A percentile compares a stretch with the other conserved stretches of the same genome.
These are phyloP conservation scores for Eupeodes luniger DNA, from an alignment of 2,888 invertebrate genomes.

Conservation along the genomic window DNA sequence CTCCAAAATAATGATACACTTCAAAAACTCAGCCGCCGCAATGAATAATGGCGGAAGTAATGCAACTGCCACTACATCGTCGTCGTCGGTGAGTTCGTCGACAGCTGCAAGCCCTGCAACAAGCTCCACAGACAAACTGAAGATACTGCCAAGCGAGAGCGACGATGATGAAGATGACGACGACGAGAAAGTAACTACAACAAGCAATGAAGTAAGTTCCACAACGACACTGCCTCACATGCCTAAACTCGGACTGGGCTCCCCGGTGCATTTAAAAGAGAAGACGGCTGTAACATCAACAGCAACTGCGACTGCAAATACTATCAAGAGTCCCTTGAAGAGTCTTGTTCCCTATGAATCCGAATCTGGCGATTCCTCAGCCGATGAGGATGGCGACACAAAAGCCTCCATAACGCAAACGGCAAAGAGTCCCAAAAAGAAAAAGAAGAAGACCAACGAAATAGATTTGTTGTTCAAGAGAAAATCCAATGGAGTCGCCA, in stretches of 20 bases:
- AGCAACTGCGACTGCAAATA: constrained; percentile 24
- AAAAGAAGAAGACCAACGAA: constrained; percentile 65
- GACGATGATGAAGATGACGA: constrained; percentile 60
- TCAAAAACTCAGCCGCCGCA: constrained; percentile 82
- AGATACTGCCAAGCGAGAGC: constrained; percentile 52
- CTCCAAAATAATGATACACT: constrained; percentile 84
- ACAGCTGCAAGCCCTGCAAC: constrained; percentile 57
- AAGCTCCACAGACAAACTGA: constrained; percentile 65
- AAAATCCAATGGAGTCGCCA: constrained; percentile 44
- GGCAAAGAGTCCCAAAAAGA: constrained; percentile 67
- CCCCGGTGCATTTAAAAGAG: constrained; percentile 64
- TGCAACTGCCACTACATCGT: constrained; percentile 61
- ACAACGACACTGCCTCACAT: constrained; percentile 83
- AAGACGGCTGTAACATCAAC: constrained; percentile 55
- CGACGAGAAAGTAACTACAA: constrained; percentile 66
- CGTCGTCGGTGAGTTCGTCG: constrained; percentile 66
- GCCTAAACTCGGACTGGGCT: constrained; percentile 80
- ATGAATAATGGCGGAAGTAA: constrained; percentile 47
- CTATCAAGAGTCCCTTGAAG: constrained; percentile 79
- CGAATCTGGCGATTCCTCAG: constrained; percentile 84
- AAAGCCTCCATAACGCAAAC: constrained; percentile 54
- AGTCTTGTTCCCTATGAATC: constrained; percentile 87
- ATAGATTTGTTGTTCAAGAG: constrained; percentile 60
- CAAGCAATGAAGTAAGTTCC: constrained; percentile 78
- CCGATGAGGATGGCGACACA: constrained; percentile 67